phyloP scores from a whole-genome alignment of 2,888 invertebrate genomes.

The Ormia ochracea region DNA sequence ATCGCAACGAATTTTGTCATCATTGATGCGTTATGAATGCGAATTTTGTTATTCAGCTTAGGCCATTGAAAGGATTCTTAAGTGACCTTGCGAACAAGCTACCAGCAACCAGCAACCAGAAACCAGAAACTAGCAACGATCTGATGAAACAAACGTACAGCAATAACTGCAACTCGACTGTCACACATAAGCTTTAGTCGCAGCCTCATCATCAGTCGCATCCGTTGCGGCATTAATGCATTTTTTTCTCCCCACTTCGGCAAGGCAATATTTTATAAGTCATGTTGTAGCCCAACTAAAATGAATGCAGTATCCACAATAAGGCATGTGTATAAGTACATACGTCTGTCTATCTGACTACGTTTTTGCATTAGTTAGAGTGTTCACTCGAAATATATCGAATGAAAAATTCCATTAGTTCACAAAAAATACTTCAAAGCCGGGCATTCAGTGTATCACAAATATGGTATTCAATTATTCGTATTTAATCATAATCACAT shows the following conservation, averaged over 20 bases:
- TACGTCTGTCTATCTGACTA: neutral
- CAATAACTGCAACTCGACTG: slow-evolving; percentile 18
- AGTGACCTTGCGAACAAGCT: slow-evolving; percentile 49
- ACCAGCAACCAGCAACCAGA: neutral
- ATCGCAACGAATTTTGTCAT: slow-evolving; percentile 61
- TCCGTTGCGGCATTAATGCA: slow-evolving; percentile 13
- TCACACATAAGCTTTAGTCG: slow-evolving; percentile 8
- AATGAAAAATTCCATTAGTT: no score
- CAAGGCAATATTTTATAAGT: slow-evolving; percentile 41
- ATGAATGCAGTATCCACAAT: slow-evolving; percentile 23
- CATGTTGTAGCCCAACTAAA: slow-evolving; percentile 28
- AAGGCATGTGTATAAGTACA: neutral
- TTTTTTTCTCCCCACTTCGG: slow-evolving; percentile 23
- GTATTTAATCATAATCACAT: no score
- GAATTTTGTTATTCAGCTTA: slow-evolving; percentile 54
- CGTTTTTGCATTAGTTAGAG: neutral
- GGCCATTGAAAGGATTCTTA: slow-evolving; percentile 43
- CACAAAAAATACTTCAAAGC: no score
- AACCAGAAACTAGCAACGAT: neutral
- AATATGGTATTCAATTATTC: no score
- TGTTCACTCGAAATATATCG: neutral
- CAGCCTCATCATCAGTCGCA: slow-evolving; percentile 34
- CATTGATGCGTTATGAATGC: slow-evolving; percentile 61
- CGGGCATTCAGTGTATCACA: no score
- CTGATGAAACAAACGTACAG: neutral